Evolutionary conservation across 2,797 vertebrate species (phyloP), one percentile per base, ranked within the genome.

Genomic region (Loris lydekkerianus): DNA sequence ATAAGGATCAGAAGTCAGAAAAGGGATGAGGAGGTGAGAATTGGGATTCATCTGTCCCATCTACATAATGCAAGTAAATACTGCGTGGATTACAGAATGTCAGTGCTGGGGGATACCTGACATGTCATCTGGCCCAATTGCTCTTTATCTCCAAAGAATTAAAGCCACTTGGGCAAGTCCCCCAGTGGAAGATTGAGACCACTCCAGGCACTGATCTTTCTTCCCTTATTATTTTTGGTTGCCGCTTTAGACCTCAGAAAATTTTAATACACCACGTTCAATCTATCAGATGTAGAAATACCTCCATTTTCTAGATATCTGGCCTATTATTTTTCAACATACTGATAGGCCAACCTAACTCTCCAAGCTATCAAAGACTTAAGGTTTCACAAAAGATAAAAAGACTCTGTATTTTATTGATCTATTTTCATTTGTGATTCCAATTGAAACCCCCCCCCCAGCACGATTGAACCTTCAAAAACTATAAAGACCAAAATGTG

Each of bases 211-310:
- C 27, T 0, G 1, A 91, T 58, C 37, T 18, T 15, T 75, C 46
- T 69, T 80, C 10, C 46, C 5, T 25, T 31, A 53, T 49, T 77
- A 40, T 20, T 78, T 37, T 63, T 53, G 20, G 20, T 53, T 77
- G 31, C 49, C 25, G 77, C 80, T 40, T 89, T 89, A 70, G 58
- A 84, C 40, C 14, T 90, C 93, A 61, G 40, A 90, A 84, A 85
- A 78, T 40, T 27, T 84, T 60, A 77, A 20, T 78, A 46, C 14
- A 70, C 10, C 49, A 40, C 6, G 13, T 53, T 61, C 53, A 31
- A 78, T 37, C 40, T 27, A 63, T n/a, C 60, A 85, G 80, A 85
- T 3, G 14, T 84, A 77, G 20, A 4, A 87, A n/a, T 37, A 46
- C 65, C 58, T 75, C n/a, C 69, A 31, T 11, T 80, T 91, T 83